Base-by-base conservation (phyloP, 1,140 invertebrate species). In the Wasmannia auropunctata region DNA sequence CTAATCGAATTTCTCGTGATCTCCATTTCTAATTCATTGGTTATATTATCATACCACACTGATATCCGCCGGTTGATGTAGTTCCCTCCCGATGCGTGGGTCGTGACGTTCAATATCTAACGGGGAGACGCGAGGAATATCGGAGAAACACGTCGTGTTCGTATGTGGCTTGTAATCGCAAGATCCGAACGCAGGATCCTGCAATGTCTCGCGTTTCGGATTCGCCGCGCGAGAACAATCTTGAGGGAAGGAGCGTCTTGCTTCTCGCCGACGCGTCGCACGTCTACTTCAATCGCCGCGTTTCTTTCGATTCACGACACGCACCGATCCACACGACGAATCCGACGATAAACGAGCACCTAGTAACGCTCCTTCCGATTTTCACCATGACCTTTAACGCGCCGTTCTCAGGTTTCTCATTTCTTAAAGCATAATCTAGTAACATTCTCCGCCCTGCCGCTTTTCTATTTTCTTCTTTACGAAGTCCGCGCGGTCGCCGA, bases 361-460 rank as follows among this genome's bases (percentile, higher is more conserved):
- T n/a, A 25, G 16, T 70, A 70, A 28, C 28, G 34, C 60, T 58
- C 40, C 63, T 37, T 43, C n/a, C 51, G 25, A 58, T 58, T 58
- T 74, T 37, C 25, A 46, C 67, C 51, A 8, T 83, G 79, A 83
- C 67, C 37, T 83, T 83, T 83, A 72, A 31, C 7, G 11, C 63
- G 34, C 11, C 65, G 3, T 83, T 83, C 67, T 60, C 25, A 56
- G 22, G 19, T 70, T 70, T 34, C n/a, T n/a, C 31, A 43, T 43
- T 19, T 22, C 28, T 81, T 74, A 83, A 83, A 74, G 19, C 51
- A 31, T 58, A 8, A 58, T 72, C 22, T n/a, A 25, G 11, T 72
- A 58, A 81, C 37, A 16, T 37, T 31, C n/a, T 58, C 40, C 19
- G 19, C 11, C 8, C 14, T 43, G 28, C 28, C n/a, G 25, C 14